Evolutionary conservation across 2,888 invertebrate species (phyloP).

Genomic region (Phyllotreta cruciferae): DNA sequence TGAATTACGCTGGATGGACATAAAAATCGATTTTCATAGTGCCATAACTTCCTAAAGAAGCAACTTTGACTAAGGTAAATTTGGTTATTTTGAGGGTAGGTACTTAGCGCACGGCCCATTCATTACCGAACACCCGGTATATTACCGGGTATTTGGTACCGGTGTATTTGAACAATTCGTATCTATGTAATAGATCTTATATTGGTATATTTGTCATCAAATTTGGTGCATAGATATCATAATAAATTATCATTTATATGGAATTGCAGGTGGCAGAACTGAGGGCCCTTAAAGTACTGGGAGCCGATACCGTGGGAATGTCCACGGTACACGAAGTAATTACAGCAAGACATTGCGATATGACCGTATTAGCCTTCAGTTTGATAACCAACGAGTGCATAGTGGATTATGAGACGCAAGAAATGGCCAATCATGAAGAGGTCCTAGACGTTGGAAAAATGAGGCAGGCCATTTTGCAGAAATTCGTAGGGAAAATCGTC

Average conservation of each 20-base stretch:
- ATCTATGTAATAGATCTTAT: no score
- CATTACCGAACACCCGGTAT: no score
- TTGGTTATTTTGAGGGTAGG: no score
- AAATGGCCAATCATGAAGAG: conserved; percentile 80
- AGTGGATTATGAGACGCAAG: conserved; percentile 76
- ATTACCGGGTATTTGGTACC: no score
- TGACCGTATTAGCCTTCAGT: conserved; percentile 90
- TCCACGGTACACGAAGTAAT: conserved; percentile 80
- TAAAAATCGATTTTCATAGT: no score
- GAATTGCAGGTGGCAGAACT: conserved; percentile 7
- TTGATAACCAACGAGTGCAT: conserved; percentile 93
- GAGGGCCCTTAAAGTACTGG: conserved; percentile 60
- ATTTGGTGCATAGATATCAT: no score
- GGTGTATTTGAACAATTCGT: no score
- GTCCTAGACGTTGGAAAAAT: conserved; percentile 81
- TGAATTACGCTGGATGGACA: no score
- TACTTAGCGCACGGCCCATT: no score
- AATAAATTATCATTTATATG: neutral
- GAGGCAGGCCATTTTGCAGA: conserved; percentile 70
- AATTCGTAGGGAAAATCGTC: conserved; percentile 71
- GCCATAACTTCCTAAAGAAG: no score
- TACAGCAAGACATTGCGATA: conserved; percentile 90
- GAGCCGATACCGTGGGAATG: conserved; percentile 88
- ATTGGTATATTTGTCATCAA: no score
- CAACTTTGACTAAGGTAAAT: no score